Base-by-base conservation (phyloP, 2,113 vertebrate species). In the Epinephelus lanceolatus region DNA sequence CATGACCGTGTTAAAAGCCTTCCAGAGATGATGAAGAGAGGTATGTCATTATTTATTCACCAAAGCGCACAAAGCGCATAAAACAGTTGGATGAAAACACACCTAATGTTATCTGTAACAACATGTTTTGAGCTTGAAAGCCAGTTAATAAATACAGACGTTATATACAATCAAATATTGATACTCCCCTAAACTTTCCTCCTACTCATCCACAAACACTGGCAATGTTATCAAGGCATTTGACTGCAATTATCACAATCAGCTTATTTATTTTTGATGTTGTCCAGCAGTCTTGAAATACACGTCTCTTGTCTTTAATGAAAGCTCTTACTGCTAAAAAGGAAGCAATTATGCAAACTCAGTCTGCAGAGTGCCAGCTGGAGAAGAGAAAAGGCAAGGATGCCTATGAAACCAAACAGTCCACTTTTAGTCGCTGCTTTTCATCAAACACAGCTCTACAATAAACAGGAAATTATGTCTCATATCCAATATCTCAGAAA, bases 381-480 rank as follows among this genome's bases (percentile, higher is more conserved):
- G 56, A 59, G 55, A 86, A 23, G n/a, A 51, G 3, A 12, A 53
- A 45, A 5, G 10, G 17, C 11, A 71, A 80, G 11, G 11, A 45
- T 27, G 73, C 15, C 45, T 53, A 6, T 75, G 70, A 79, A 71
- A 55, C 30, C 60, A 13, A 74, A 6, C 47, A 15, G 57, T 25
- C 23, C 45, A 40, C 17, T 57, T 75, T 37, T 52, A 71, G 51
- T 57, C 11, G 37, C 19, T 80, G 76, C 23, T 40, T 62, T 83
- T 74, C 59, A 67, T 75, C 52, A 57, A 65, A 68, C 30, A 65
- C 40, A 68, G 25, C 52, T 68, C n/a, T 6, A 55, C 11, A 79
- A 30, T 17, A 53, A 49, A 65, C 27, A n/a, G 37, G 11, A 51
- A 53, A 53, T 68, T 6, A 25, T 51, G 60, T 57, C 51, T 63